Evolutionary conservation across 2,113 vertebrate species (phyloP), one percentile per base, ranked within the genome.

Genomic region (Calcarius ornatus): DNA sequence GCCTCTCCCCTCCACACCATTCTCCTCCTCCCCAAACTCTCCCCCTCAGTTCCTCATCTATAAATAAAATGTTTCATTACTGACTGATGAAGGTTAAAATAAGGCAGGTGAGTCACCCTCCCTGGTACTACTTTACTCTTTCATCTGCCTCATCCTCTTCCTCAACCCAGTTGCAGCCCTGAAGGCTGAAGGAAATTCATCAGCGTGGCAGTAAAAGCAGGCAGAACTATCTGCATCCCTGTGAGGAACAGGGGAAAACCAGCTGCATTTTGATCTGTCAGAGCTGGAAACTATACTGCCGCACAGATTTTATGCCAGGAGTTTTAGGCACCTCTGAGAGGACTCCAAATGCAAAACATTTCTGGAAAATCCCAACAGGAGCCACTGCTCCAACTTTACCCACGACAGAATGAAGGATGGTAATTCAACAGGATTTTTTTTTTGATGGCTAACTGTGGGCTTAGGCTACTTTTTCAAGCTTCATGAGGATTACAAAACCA

Each of bases 11-110:
- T 94, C 72, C 72, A 17, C 45, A 12, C 81, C 12, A 2, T 43
- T 59, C 42, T 69, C 60, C 80, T 89, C 86, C 89, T 93, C 37
- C 50, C 25, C 73, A 86, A 37, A 28, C 21, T 66, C 48, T 78
- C 70, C 79, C 91, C 43, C 63, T 90, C 79, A 53, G 54, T 60
- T 90, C 69, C 51, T 56, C 6, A 2, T 42, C 70, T 93, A 88
- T 95, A 95, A 91, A 80, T 90, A 92, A 94, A 73, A 84, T 6
- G 75, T 45, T 79, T 86, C 48, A 92, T 94, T 94, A 88, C 64
- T 3, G 8, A 94, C 60, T 33, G 65, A 91, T 60, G 35, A 78
- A 92, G 86, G 73, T 75, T 88, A 86, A 93, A 93, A 92, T 73
- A 56, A 95, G 30, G 73, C 64, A 94, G 72, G 91, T 95, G 94